Evolutionary conservation across 2,797 vertebrate species (phyloP).

Genomic region (Helarctos malayanus): DNA sequence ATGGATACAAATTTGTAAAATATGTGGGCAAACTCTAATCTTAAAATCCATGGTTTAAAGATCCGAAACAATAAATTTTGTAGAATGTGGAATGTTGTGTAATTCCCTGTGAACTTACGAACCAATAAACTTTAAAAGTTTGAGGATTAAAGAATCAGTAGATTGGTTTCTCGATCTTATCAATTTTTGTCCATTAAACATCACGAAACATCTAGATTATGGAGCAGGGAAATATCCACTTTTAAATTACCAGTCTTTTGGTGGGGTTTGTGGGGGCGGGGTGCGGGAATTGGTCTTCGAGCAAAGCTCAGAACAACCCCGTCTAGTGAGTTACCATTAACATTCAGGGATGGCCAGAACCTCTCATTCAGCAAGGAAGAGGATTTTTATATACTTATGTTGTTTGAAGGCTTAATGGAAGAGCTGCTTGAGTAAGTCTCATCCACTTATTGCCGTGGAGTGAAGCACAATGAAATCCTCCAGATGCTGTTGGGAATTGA

Average conservation of each 20-base stretch:
- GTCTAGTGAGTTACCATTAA: neutral
- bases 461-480: neutral
- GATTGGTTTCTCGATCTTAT: neutral
- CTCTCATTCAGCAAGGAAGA: neutral
- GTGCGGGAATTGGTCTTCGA: neutral
- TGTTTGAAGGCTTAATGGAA: neutral
- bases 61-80: neutral
- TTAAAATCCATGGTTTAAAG: conserved; percentile 39
- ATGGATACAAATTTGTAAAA: conserved; percentile 21
- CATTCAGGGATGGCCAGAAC: neutral
- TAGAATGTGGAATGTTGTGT: neutral
- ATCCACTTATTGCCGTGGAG: neutral
- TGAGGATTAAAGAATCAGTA: neutral
- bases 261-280: neutral
- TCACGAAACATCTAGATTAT: neutral
- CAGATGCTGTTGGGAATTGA: neutral
- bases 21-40: neutral
- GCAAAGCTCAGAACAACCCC: neutral
- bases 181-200: neutral
- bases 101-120: conserved; percentile 1
- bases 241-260: neutral
- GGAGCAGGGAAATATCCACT: neutral
- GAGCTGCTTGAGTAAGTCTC: neutral
- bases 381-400: neutral
- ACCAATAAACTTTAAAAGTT: neutral